Base-by-base conservation (phyloP, 2,113 vertebrate species). In the Osmerus eperlanus region DNA sequence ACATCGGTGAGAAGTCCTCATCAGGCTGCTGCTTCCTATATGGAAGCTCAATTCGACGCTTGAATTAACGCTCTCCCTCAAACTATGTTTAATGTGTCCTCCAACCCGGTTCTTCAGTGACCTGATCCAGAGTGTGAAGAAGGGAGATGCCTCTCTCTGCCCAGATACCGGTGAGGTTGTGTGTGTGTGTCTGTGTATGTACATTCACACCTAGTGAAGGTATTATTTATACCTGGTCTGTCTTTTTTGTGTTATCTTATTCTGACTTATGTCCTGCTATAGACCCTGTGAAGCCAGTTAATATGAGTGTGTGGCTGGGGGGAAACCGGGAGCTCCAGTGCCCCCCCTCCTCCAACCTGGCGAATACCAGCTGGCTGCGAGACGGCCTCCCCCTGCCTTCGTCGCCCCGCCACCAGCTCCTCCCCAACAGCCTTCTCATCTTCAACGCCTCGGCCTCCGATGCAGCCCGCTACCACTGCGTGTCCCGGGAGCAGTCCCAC, bases 111-210 rank as follows among this genome's bases (percentile, higher is more conserved):
- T 4, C 14, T 51, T 29, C 54, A 94, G 93, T 59, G 55, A 85
- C 21, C 74, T 93, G 32, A 89, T 94, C 81, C 94, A 93, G 79
- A 93, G 84, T 74, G 71, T 94, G 73, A 88, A 78, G 74, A 18
- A 70, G 0, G 92, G 88, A 5, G 28, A 94, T 74, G 87, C 87
- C 9, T 86, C 85, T 70, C 72, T 71, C 41, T 95, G 94, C 74
- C 87, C 87, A 18, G 15, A 23, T 14, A 29, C 76, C 41, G 89
- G 90, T 89, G 76, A 85, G 87, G 76, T 6, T 23, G 11, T 1
- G 54, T 61, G 3, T 32, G 19, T 51, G 15, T 51, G 5, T 0
- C 29, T 36, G 16, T 55, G 51, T 64, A 23, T 41, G 7, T 74
- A 8, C 32, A 3, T 36, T 11, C 8, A 11, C 13, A 3, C 15